These are phyloP conservation scores for Rhincodon typus DNA, from an alignment of 2,797 vertebrate species.

Conservation along the genomic window DNA sequence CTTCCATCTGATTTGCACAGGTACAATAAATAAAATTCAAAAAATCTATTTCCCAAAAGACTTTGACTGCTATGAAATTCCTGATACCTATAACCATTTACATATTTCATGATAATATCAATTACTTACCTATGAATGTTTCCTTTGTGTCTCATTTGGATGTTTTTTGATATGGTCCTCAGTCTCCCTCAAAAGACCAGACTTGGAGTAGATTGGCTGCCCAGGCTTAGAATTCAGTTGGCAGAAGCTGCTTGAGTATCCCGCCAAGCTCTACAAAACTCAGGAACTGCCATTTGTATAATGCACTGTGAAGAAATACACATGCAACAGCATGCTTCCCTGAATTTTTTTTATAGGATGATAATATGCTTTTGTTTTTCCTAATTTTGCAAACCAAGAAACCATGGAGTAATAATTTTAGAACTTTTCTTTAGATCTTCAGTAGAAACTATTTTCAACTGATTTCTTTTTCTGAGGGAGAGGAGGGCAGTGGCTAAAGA, in stretches of 20 bases:
- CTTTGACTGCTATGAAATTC: no score
- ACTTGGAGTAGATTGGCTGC: neutral
- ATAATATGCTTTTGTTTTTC: neutral
- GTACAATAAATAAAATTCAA: no score
- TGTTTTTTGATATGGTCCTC: neutral
- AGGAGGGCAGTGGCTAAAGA: neutral
- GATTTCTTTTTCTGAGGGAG: neutral
- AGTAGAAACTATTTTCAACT: neutral
- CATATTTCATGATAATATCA: no score
- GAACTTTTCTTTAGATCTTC: neutral
- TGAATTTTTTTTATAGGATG: neutral
- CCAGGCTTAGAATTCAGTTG: neutral
- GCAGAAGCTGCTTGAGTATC: neutral
- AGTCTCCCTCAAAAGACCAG: no score
- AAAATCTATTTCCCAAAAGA: no score
- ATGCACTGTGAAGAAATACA: neutral
- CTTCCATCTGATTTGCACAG: no score
- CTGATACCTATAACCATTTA: no score
- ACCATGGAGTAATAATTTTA: neutral
- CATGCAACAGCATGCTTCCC: neutral
- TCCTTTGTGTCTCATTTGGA: neutral
- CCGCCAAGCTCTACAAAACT: neutral
- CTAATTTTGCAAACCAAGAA: neutral
- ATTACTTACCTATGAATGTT: no score
- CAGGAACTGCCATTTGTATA: neutral